Base-by-base conservation (phyloP, 2,113 vertebrate genomes). In the Lasiurus cinereus region DNA sequence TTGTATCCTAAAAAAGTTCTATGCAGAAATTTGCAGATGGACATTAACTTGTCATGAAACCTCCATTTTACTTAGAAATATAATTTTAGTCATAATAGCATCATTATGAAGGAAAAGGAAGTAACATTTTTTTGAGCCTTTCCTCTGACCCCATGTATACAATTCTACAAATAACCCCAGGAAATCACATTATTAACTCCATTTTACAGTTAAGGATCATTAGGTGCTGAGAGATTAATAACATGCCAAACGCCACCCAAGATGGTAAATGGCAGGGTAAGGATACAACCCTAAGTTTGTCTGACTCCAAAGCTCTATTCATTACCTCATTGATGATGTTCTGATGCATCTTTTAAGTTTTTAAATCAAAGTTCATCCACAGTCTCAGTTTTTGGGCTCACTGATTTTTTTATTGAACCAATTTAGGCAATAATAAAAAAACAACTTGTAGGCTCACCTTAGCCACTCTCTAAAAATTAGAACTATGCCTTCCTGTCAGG, bases 101-200 rank as follows among this genome's bases (percentile, higher is more conserved):
- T 84, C 56, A 56, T 13, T 88, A 56, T 16, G 72, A 92, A 93
- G 24, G 27, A 31, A 86, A 94, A 77, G 31, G n/a, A 87, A 92
- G 46, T 66, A 94, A 84, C 8, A 77, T 31, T 69, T 87, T 87
- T 94, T 74, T 67, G n/a, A 93, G 56, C 64, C 12, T 94, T 91
- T 79, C 73, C 79, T 76, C 74, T 36, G 46, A 39, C 19, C 11
- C 27, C 19, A 50, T 33, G 7, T 54, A 87, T 64, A 86, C 52
- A 96, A 90, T 92, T 94, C 43, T 94, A 6, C 67, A 84, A 95
- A 84, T 39, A 90, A 90, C 29, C 21, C 33, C 31, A 83, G 50
- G 79, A 96, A 94, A 92, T 85, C 31, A 62, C 59, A 77, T 64
- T 80, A 88, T 70, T 90, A 72, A 77, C 59, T 88, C n/a, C n/a